Evolutionary conservation across 2,797 vertebrate species (phyloP), one percentile per base, ranked within the genome.

Genomic region (Calcarius lapponicus): DNA sequence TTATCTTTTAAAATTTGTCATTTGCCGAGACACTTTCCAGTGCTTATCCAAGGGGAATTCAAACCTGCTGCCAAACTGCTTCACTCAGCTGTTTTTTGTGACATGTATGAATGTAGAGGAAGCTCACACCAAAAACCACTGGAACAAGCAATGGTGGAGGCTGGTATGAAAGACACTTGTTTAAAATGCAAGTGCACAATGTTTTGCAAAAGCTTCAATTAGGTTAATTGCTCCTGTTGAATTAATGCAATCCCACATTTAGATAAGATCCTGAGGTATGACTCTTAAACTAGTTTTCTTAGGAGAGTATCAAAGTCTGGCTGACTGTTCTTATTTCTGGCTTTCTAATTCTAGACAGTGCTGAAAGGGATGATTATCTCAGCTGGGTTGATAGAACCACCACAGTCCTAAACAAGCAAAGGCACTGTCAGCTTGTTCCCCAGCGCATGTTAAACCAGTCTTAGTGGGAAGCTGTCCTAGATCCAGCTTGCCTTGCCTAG

Each of bases 141-240:
- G 69, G 58, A 78, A 61, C 64, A 83, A 91, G 72, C 1, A 3
- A n/a, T 58, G 43, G 47, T 31, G 22, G 42, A 76, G 72, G 48
- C 71, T 80, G 58, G 40, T 31, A 40, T 58, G 72, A 88, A 89
- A 48, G 51, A 38, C 70, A 60, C 11, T 54, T 56, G 12, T 13
- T 83, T 88, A 61, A 89, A 91, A 91, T 69, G 32, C 40, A 90
- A 84, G 25, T 5, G 19, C 20, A 54, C 17, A 66, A 38, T 1
- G 2, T 80, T 90, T 69, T 92, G 67, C n/a, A 69, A 78, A 85
- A 80, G 38, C 48, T 88, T 83, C 74, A 86, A 82, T 92, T 80
- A 78, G 29, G 62, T 93, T 78, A 92, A 91, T 86, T 88, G 66
- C 75, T 80, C 89, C 85, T 21, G 2, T 58, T 88, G 70, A 94